A percentile compares a stretch with the other conserved stretches of the same genome.
These are phyloP conservation scores for Melipona quadrifasciata DNA, from an alignment of 1,140 invertebrate genomes.

Conservation along the genomic window DNA sequence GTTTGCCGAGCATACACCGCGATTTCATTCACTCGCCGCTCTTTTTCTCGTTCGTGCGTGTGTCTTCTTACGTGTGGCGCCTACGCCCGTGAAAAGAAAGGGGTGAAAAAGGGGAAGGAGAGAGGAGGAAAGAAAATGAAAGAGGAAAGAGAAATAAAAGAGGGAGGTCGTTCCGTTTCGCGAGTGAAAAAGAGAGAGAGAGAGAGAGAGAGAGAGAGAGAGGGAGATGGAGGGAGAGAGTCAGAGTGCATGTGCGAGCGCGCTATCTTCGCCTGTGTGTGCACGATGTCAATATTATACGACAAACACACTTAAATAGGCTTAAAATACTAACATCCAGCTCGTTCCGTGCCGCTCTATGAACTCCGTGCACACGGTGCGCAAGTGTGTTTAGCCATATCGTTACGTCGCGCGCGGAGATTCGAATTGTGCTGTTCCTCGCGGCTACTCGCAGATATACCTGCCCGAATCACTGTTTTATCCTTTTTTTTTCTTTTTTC, in stretches of 20 bases:
- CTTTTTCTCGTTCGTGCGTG: conserved; percentile 23
- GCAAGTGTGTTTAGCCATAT: conserved; percentile 73
- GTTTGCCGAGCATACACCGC: conserved; percentile 77
- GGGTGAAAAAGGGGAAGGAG: conserved; percentile 18
- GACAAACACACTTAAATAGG: conserved; percentile 82
- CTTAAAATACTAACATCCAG: conserved; percentile 81
- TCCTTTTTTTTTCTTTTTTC: background rate
- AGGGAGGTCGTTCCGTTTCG: background rate
- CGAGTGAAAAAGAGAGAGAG: background rate
- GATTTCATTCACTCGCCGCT: conserved; percentile 73
- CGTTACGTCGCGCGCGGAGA: conserved; percentile 57
- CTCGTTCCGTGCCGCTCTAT: conserved; percentile 74
- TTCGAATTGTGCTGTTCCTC: conserved; percentile 32
- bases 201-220: background rate
- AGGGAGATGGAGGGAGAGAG: conserved; percentile 5
- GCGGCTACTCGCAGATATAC: conserved; percentile 4
- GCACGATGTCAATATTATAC: conserved; percentile 82
- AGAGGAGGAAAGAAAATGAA: background rate
- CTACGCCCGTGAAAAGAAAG: conserved; percentile 28
- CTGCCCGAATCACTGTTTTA: background rate
- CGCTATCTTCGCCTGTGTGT: conserved; percentile 77
- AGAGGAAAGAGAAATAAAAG: background rate
- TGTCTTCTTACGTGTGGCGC: conserved; percentile 43
- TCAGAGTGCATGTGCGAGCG: conserved; percentile 54
- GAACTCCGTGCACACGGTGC: conserved; percentile 75